Evolutionary conservation across 2,113 vertebrate species (phyloP), one percentile per base, ranked within the genome.

Genomic region (Ptilonorhynchus violaceus): DNA sequence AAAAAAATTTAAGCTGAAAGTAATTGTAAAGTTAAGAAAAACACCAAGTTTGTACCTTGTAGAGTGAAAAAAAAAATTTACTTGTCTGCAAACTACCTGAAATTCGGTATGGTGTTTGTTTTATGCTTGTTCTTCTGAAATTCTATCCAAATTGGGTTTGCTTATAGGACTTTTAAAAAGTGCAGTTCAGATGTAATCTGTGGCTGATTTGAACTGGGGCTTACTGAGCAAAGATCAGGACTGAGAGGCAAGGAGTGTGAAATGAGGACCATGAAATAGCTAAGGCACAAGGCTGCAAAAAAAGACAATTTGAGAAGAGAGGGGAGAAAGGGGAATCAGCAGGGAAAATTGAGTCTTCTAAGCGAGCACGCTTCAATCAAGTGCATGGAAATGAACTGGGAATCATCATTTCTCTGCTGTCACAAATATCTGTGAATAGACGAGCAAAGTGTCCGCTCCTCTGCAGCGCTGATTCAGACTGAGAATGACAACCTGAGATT

Each of bases 401-500:
- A 95, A 88, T 77, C 67, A 55, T 80, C 7, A 62, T 80, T 88
- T 73, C 53, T 85, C 78, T 83, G 79, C 85, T 94, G 79, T 73
- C 70, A 94, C 70, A 90, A 95, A 73, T 78, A 85, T 21, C 58
- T 44, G 31, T 68, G 63, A 82, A 85, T 89, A 88, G 60, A 9
- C 17, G 16, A 19, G 50, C 35, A 19, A 76, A 92, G 70, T 24
- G 67, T 85, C 85, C 6, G 0, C 44, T 92, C 42, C 42, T 91
- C 63, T 77, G n/a, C 9, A 55, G 55, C 1, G 0, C 63, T 37
- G 27, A 39, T 86, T 86, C 82, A 90, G 31, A 2, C 50, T 20
- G 55, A 66, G 85, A 91, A 69, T 91, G 85, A 88, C 83, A 95
- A 74, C 16, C 63, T 31, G 2, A 80, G 88, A 93, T 91, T 94